Evolutionary conservation across 64 coral and sea anemone species (phyloP).

Genomic region (Cladopsammia gracilis): DNA sequence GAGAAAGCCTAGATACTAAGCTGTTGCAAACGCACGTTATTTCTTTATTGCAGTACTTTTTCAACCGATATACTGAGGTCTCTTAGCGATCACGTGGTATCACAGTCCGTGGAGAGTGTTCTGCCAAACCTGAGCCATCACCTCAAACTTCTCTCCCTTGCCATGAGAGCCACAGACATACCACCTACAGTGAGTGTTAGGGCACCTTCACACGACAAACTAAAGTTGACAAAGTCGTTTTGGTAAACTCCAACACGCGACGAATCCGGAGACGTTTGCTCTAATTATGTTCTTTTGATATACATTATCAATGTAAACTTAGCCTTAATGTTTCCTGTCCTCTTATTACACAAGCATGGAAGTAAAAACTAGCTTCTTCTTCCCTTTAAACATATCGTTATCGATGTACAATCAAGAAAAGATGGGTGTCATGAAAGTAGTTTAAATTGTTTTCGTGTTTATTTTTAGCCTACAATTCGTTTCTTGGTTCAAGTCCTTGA

Average conservation of each 20-base stretch:
- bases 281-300: too few relatives aligned
- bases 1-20: too few relatives aligned
- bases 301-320: too few relatives aligned
- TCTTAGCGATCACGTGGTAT: conserved; percentile 86
- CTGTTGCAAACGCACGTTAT: neutral
- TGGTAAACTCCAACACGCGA: too few relatives aligned
- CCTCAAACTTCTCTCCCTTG: conserved; percentile 83
- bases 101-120: conserved; percentile 81
- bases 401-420: too few relatives aligned
- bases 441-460: neutral
- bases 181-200: conserved; percentile 76
- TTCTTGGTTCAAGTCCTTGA: conserved; percentile 78
- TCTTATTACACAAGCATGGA: neutral
- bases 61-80: conserved; percentile 74
- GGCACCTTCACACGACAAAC: too few relatives aligned
- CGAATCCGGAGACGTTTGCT: too few relatives aligned
- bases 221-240: too few relatives aligned
- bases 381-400: too few relatives aligned
- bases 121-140: conserved; percentile 86
- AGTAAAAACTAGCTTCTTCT: too few relatives aligned
- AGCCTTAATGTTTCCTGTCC: too few relatives aligned
- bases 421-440: too few relatives aligned
- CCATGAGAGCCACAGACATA: conserved; percentile 76
- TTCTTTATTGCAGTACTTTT: conserved; percentile 61
- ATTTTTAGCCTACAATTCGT: conserved; percentile 74